These are phyloP conservation scores for Phrynocephalus forsythii DNA, from an alignment of 2,797 vertebrate species.

Conservation along the genomic window DNA sequence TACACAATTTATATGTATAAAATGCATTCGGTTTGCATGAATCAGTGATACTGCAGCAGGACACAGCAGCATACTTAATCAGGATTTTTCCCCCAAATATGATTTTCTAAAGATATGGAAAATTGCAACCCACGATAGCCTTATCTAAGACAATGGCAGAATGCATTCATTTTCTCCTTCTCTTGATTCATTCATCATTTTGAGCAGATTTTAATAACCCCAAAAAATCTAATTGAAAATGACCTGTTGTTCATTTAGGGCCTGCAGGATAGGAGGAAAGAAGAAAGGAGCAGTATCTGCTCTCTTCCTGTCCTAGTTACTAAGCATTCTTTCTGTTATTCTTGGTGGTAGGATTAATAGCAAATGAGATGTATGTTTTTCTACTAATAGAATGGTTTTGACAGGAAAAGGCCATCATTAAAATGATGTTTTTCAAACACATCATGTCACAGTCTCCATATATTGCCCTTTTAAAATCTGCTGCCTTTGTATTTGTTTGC, in stretches of 20 bases:
- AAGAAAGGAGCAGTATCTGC: background rate
- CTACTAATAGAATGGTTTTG: slow-evolving; percentile 16
- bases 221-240: slow-evolving; percentile 1
- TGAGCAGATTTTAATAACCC: slow-evolving; percentile 13
- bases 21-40: background rate
- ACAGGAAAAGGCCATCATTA: slow-evolving; percentile 2
- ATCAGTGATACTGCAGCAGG: background rate
- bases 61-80: background rate
- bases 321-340: slow-evolving; percentile 10
- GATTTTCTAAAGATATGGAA: background rate
- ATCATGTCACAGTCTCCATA: background rate
- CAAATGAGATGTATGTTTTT: background rate
- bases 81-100: background rate
- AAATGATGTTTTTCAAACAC: slow-evolving; percentile 19
- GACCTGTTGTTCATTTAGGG: background rate
- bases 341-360: background rate
- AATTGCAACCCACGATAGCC: background rate
- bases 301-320: background rate
- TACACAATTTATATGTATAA: background rate
- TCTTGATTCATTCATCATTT: slow-evolving; percentile 7
- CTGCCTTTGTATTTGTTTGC: slow-evolving; percentile 9
- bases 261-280: slow-evolving; percentile 1
- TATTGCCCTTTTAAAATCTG: slow-evolving; percentile 26
- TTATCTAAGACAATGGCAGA: background rate
- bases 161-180: background rate